These are phyloP conservation scores for Cantharis lateralis DNA, from an alignment of 2,888 invertebrate genomes.

Conservation along the genomic window DNA sequence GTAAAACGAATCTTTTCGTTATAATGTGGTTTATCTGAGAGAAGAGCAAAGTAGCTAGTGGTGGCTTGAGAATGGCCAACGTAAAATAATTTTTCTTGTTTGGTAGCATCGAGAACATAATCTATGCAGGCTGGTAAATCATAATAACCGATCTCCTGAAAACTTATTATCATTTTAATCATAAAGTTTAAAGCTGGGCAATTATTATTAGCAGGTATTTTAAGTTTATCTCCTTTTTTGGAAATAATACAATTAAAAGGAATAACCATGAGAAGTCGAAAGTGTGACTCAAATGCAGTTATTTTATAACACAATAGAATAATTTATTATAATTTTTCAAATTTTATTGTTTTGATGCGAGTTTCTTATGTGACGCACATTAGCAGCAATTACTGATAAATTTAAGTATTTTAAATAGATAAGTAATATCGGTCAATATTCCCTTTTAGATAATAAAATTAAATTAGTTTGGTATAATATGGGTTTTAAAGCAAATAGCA, in stretches of 20 bases:
- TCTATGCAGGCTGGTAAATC: constrained; percentile 80
- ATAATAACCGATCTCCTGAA: constrained; percentile 76
- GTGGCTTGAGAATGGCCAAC: constrained; percentile 73
- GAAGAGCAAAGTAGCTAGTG: constrained; percentile 66
- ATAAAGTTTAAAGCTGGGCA: no score
- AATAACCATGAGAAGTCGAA: no score
- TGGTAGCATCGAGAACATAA: constrained; percentile 62
- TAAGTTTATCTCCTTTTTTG: no score
- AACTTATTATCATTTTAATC: constrained; percentile 58
- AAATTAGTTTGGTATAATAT: neutral
- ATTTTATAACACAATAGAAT: neutral
- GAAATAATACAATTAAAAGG: no score
- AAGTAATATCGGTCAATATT: neutral
- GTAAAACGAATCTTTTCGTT: constrained; percentile 63
- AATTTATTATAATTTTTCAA: neutral
- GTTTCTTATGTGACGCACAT: neutral
- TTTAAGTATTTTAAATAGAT: neutral
- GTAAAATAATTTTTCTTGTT: constrained; percentile 65
- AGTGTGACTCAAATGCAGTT: no score
- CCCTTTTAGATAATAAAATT: neutral
- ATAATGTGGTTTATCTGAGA: constrained; percentile 62
- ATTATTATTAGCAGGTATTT: no score
- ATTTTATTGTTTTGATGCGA: neutral
- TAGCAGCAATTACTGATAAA: neutral
- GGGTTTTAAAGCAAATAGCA: neutral